These are phyloP conservation scores for Potamilus streckersoni DNA, from an alignment of 1,140 invertebrate species.

Conservation along the genomic window DNA sequence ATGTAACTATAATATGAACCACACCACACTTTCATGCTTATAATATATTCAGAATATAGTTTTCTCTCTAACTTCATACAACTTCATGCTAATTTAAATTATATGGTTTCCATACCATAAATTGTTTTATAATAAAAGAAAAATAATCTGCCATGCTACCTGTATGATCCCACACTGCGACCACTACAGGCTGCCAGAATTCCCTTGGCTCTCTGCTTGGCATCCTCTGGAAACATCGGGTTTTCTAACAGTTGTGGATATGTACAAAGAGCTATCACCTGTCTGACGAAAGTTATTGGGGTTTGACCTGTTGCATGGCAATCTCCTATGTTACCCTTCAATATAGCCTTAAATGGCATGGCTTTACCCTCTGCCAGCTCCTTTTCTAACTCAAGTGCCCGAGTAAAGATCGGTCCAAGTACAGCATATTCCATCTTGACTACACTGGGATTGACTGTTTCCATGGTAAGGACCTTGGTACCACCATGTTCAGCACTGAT, in stretches of 20 bases:
- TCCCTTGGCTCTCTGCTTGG: constrained; percentile 80
- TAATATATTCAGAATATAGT: too few species aligned
- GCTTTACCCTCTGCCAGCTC: constrained; percentile 77
- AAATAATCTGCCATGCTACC: background rate
- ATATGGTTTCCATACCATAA: too few species aligned
- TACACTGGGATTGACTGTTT: constrained; percentile 91
- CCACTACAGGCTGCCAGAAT: constrained; percentile 88
- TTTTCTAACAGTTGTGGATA: constrained; percentile 78
- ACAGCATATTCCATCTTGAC: constrained; percentile 96
- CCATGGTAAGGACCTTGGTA: constrained; percentile 74
- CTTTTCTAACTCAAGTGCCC: constrained; percentile 74
- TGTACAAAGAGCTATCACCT: constrained; percentile 78
- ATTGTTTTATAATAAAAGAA: too few species aligned
- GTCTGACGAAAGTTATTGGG: constrained; percentile 87
- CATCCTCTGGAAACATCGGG: constrained; percentile 85
- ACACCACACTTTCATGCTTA: too few species aligned
- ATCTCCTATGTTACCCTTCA: constrained; percentile 98
- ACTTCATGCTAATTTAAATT: too few species aligned
- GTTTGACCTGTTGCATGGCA: constrained; percentile 98
- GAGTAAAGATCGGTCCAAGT: constrained; percentile 90
- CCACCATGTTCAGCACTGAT: background rate
- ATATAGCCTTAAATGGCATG: constrained; percentile 93
- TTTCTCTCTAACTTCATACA: too few species aligned
- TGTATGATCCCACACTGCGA: constrained; percentile 79
- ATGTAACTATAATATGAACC: too few species aligned